phyloP scores from a whole-genome alignment of 2,888 invertebrate genomes.

The Athetis lepigone region DNA sequence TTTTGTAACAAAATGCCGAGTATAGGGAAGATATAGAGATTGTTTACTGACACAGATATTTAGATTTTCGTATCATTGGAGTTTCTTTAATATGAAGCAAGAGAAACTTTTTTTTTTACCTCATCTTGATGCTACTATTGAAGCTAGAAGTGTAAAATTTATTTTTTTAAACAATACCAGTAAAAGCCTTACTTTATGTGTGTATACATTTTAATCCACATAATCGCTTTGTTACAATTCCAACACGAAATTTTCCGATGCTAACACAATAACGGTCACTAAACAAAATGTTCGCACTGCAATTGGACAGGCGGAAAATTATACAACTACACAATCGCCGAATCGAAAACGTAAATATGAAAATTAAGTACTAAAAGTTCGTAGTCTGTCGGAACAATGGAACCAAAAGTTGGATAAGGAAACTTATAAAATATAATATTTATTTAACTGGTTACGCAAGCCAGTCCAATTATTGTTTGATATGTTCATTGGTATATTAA shows the following conservation, averaged over 20 bases:
- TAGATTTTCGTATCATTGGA: not conserved
- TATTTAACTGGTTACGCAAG: slow-evolving; percentile 9
- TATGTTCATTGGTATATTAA: slow-evolving; percentile 15
- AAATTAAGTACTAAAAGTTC: slow-evolving; percentile 17
- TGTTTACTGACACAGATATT: not conserved
- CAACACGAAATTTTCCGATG: not conserved
- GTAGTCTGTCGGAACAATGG: slow-evolving; percentile 7
- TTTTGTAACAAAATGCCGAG: not conserved
- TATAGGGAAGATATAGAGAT: not conserved
- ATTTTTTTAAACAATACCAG: too few species aligned
- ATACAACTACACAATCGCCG: not conserved
- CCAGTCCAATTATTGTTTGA: slow-evolving; percentile 4
- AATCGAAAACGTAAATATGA: slow-evolving; percentile 21
- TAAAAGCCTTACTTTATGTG: not conserved
- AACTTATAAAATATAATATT: slow-evolving; percentile 21
- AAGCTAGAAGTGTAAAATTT: too few species aligned
- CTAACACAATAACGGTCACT: not conserved
- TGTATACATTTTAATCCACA: not conserved
- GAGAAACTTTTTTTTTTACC: too few species aligned
- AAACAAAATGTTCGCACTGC: not conserved
- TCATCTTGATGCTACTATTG: too few species aligned
- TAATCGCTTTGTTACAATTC: too few species aligned
- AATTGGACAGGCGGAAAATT: slow-evolving; percentile 9
- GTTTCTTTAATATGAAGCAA: not conserved
- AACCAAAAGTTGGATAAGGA: slow-evolving; percentile 26